These are phyloP conservation scores for Euplexia lucipara DNA, from an alignment of 2,888 invertebrate species.

Conservation along the genomic window DNA sequence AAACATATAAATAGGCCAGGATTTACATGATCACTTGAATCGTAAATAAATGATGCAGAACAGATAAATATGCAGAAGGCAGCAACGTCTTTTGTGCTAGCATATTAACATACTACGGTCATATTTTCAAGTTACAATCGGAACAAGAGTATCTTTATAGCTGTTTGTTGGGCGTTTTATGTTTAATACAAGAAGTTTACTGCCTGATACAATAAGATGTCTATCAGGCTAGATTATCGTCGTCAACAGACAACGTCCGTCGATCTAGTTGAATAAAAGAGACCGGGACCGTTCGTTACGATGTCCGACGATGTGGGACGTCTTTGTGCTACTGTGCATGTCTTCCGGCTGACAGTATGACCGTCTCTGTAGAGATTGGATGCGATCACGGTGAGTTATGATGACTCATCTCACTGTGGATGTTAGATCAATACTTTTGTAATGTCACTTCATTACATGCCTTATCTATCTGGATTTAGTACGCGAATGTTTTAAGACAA, in stretches of 20 bases:
- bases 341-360: slow-evolving; percentile 52
- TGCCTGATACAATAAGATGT: slow-evolving; percentile 30
- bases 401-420: background rate
- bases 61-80: background rate
- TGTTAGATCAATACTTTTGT: background rate
- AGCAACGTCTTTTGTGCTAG: background rate
- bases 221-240: slow-evolving; percentile 45
- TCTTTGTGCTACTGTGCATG: slow-evolving; percentile 43
- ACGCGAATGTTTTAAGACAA: background rate
- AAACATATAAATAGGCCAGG: slow-evolving; percentile 10
- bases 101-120: background rate
- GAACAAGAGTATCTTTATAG: slow-evolving; percentile 12
- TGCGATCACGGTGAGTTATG: slow-evolving; percentile 14
- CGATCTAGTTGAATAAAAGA: slow-evolving; percentile 36
- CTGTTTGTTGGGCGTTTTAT: background rate
- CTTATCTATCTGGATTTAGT: background rate
- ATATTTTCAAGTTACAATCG: background rate
- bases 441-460: too few species aligned
- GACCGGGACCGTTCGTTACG: slow-evolving; percentile 48
- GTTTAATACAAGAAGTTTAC: slow-evolving; percentile 12
- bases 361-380: slow-evolving; percentile 38
- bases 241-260: slow-evolving; percentile 40
- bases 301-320: slow-evolving; percentile 24
- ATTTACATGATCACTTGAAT: slow-evolving; percentile 2
- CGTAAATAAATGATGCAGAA: too few species aligned